These are phyloP conservation scores for Oligia fasciuncula DNA, from an alignment of 2,888 invertebrate genomes.

Conservation along the genomic window DNA sequence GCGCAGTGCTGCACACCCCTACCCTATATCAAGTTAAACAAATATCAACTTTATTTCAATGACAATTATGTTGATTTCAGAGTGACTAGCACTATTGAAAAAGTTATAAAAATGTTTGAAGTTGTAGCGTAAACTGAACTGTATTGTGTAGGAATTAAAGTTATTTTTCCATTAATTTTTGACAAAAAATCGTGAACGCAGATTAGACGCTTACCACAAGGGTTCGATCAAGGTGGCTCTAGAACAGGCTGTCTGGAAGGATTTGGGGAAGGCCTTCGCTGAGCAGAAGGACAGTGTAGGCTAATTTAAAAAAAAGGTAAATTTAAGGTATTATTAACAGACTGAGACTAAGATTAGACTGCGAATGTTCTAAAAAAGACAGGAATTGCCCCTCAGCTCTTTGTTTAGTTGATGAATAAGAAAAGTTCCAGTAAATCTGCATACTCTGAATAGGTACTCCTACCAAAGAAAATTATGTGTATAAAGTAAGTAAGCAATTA, in stretches of 20 bases:
- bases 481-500: neutral
- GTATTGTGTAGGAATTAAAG: too few species aligned
- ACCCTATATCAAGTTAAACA: too few species aligned
- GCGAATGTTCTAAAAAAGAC: neutral
- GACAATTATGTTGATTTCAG: too few species aligned
- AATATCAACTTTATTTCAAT: too few species aligned
- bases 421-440: constrained; percentile 1
- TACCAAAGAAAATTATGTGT: constrained; percentile 22
- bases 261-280: neutral
- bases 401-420: neutral
- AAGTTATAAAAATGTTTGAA: too few species aligned
- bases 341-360: neutral
- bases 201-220: neutral
- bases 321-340: neutral
- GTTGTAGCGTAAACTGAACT: too few species aligned
- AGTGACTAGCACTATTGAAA: too few species aligned
- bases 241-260: neutral
- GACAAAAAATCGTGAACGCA: too few species aligned
- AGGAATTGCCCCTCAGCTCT: neutral
- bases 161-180: too few species aligned
- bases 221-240: neutral
- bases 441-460: constrained; percentile 3
- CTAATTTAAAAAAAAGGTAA: neutral
- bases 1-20: too few species aligned
- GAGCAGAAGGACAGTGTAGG: neutral